Evolutionary conservation across 2,797 vertebrate species (phyloP).

Genomic region (Mallotus villosus): DNA sequence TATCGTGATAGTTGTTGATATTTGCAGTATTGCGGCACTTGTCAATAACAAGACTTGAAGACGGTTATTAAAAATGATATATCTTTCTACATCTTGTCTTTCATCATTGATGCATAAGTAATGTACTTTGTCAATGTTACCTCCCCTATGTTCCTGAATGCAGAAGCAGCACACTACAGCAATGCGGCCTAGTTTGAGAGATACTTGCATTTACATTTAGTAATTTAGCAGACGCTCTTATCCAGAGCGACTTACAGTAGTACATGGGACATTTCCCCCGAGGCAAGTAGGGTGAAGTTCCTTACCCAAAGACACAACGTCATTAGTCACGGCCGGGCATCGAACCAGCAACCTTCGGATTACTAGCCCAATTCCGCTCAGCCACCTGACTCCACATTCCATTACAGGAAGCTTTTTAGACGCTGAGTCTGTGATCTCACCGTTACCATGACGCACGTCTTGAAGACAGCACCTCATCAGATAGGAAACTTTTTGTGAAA

Average conservation of each 20-base stretch:
- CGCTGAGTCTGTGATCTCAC: constrained; percentile 76
- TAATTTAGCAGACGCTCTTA: too few species aligned
- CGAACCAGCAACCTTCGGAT: too few species aligned
- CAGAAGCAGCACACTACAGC: constrained; percentile 3
- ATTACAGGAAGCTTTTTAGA: constrained; percentile 80
- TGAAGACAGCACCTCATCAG: constrained; percentile 66
- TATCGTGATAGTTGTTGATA: not conserved
- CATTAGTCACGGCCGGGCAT: too few species aligned
- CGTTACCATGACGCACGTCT: constrained; percentile 74
- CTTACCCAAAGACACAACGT: too few species aligned
- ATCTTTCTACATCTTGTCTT: constrained; percentile 39
- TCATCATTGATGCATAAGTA: constrained; percentile 14
- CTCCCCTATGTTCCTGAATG: not conserved
- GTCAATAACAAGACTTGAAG: not conserved
- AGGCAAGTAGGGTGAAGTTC: too few species aligned
- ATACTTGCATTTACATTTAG: constrained; percentile 72
- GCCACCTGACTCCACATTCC: too few species aligned
- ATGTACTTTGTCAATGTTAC: not conserved
- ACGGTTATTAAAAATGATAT: constrained; percentile 21
- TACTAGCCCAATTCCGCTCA: too few species aligned
- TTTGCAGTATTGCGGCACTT: not conserved
- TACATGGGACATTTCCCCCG: too few species aligned
- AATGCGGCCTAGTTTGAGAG: constrained; percentile 43
- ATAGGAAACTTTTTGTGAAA: constrained; percentile 78
- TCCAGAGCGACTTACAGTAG: too few species aligned